Percentiles rank a stretch among this genome's conserved stretches.
Evolutionary conservation across 2,797 vertebrate genomes (phyloP).

Genomic region (Pyrocephalus nanus): DNA sequence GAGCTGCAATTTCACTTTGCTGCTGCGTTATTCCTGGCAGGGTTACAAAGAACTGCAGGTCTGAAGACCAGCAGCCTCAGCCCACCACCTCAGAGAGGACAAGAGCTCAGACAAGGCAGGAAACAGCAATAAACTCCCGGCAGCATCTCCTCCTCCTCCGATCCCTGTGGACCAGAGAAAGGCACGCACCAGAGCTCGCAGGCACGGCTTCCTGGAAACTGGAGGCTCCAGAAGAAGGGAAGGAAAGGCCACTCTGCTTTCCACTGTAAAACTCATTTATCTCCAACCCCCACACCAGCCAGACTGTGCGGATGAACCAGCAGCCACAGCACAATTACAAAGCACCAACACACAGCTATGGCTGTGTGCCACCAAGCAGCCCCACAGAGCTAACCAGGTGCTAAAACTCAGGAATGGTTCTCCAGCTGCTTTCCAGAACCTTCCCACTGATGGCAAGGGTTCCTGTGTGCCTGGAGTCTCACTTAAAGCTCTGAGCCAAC

Average conservation of each 20-base stretch:
- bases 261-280: neutral
- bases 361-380: neutral
- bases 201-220: neutral
- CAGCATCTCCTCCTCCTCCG: slow-evolving; percentile 1
- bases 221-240: neutral
- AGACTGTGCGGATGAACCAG: neutral
- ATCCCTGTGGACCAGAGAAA: neutral
- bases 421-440: neutral
- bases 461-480: neutral
- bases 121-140: neutral
- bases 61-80: neutral
- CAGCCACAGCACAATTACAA: neutral
- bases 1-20: slow-evolving; percentile 47
- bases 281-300: neutral
- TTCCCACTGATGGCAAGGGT: neutral
- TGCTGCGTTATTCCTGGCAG: slow-evolving; percentile 30
- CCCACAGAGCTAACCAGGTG: neutral
- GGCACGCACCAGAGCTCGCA: neutral
- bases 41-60: neutral
- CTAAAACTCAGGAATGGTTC: neutral
- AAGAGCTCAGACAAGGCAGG: slow-evolving; percentile 58
- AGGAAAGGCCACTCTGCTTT: neutral
- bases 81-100: slow-evolving; percentile 8
- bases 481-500: neutral
- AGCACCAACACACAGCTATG: neutral